Percentiles rank a stretch among this genome's conserved stretches.
These are phyloP conservation scores for Psilanteris sp. DNA, from an alignment of 1,140 invertebrate species.

Conservation along the genomic window DNA sequence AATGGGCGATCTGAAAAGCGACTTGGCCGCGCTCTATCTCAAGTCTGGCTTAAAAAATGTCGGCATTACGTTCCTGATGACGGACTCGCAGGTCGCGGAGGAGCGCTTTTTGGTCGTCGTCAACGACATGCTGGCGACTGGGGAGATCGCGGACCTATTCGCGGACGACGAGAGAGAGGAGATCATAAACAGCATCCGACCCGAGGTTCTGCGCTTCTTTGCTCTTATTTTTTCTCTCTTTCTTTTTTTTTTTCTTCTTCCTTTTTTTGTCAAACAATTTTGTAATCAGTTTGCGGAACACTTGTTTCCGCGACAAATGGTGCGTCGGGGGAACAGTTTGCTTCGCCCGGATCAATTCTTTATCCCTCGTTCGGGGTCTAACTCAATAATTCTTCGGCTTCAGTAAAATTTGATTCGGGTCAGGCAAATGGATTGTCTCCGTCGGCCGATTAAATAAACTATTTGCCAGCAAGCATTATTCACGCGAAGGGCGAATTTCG, in stretches of 20 bases:
- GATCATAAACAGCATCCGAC: constrained; percentile 88
- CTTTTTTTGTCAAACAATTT: too few species aligned
- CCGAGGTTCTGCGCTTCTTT: too few species aligned
- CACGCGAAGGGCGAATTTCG: too few species aligned
- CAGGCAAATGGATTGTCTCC: constrained; percentile 1
- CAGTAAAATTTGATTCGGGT: constrained; percentile 12
- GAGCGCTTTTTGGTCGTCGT: constrained; percentile 95
- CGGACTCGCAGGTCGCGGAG: constrained; percentile 94
- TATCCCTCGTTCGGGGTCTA: constrained; percentile 9
- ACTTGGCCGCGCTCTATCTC: constrained; percentile 90
- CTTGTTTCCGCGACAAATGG: background rate
- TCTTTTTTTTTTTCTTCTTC: too few species aligned
- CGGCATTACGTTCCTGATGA: constrained; percentile 94
- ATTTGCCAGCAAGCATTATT: constrained; percentile 18
- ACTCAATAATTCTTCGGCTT: constrained; percentile 26
- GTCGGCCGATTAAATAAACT: background rate
- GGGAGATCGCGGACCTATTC: constrained; percentile 95
- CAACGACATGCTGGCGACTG: constrained; percentile 95
- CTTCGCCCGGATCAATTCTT: constrained; percentile 21
- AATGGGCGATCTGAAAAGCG: constrained; percentile 89
- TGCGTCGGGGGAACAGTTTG: constrained; percentile 5
- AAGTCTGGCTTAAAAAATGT: constrained; percentile 94
- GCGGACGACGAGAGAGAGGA: constrained; percentile 95
- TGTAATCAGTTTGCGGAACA: background rate
- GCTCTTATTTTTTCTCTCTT: too few species aligned